Conservation (phyloP, 1,140 invertebrate species). For the Phortica variegata region DNA sequence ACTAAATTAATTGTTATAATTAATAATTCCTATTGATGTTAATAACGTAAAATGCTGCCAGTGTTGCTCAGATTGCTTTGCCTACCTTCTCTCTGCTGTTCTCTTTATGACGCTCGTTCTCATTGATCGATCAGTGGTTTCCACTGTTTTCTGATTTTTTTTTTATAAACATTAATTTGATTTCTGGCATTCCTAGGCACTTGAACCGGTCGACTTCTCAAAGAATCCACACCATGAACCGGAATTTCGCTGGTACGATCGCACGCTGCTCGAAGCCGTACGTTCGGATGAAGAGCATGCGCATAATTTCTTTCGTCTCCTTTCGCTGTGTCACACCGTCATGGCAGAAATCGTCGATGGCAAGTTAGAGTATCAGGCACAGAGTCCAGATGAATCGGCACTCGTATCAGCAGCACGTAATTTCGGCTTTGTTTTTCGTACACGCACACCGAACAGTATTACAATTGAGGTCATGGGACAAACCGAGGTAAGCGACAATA, state of each 20-base stretch:
- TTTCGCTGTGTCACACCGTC: conserved; percentile 95
- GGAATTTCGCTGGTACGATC: conserved; percentile 93
- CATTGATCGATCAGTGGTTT: no score
- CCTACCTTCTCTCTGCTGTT: no score
- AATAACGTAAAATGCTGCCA: no score
- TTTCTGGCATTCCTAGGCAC: conserved; percentile 69
- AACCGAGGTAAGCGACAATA: conserved; percentile 70
- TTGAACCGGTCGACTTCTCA: conserved; percentile 87
- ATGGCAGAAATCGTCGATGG: conserved; percentile 92
- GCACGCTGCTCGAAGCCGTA: conserved; percentile 81
- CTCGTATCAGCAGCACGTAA: conserved; percentile 96
- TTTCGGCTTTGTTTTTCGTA: conserved; percentile 97
- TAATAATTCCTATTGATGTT: no score
- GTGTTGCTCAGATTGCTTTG: no score
- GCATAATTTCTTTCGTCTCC: conserved; percentile 83
- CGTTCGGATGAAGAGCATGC: conserved; percentile 70
- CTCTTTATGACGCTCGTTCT: no score
- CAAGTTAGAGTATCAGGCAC: conserved; percentile 69
- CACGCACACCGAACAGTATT: conserved; percentile 89
- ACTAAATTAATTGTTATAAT: no score
- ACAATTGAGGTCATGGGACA: conserved; percentile 86
- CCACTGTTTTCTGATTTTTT: no score
- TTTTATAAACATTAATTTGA: no score
- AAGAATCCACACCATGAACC: conserved; percentile 89
- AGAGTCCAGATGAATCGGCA: conserved; percentile 97